A percentile compares a stretch with the other conserved stretches of the same genome.
These are phyloP conservation scores for Hippocampus kuda DNA, from an alignment of 2,797 vertebrate genomes.

Conservation along the genomic window DNA sequence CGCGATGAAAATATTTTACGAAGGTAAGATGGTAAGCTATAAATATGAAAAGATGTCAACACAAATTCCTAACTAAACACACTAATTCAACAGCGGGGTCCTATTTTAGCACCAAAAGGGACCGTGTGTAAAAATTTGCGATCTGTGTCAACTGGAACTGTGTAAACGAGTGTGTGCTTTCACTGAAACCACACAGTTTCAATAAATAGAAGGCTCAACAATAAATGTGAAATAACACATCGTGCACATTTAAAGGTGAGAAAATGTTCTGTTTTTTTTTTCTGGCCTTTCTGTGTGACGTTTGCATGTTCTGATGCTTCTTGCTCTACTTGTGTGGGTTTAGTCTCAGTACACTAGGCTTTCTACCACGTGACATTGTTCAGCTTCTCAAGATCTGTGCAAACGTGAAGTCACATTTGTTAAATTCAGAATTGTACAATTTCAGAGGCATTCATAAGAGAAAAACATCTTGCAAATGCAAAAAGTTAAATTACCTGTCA, in stretches of 20 bases:
- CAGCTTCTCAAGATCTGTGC: too few species aligned
- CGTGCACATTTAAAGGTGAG: background rate
- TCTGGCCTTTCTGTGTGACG: background rate
- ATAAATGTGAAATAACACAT: background rate
- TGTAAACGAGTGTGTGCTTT: background rate
- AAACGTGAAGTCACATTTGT: too few species aligned
- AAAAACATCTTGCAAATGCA: too few species aligned
- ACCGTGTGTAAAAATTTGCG: background rate
- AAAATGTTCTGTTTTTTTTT: background rate
- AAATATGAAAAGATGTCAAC: background rate
- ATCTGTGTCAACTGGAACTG: background rate
- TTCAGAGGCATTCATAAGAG: too few species aligned
- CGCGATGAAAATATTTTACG: background rate
- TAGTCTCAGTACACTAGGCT: too few species aligned
- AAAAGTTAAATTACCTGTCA: too few species aligned
- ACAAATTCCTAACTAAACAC: background rate
- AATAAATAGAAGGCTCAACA: background rate
- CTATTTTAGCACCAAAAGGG: constrained; percentile 1
- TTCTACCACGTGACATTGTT: too few species aligned
- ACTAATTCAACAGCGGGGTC: background rate
- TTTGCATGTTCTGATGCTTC: too few species aligned
- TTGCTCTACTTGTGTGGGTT: too few species aligned
- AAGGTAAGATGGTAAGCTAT: background rate
- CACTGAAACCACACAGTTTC: background rate
- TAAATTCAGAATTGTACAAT: too few species aligned